Base-by-base conservation (phyloP, 2,113 vertebrate species). In the Malurus melanocephalus region DNA sequence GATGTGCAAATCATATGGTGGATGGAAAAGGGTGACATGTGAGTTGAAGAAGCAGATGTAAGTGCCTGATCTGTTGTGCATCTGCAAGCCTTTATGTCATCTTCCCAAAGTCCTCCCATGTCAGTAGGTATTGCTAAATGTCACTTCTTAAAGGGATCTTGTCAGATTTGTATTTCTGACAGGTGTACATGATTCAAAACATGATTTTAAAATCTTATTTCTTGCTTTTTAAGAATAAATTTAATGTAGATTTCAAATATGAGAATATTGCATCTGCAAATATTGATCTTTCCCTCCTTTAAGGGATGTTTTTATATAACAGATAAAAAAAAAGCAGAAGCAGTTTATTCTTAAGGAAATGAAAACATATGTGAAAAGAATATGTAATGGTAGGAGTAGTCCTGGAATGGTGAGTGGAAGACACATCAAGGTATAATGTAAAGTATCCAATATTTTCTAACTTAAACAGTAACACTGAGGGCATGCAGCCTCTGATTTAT, bases 41-140 rank as follows among this genome's bases (percentile, higher is more conserved):
- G 91, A 94, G 66, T 62, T 90, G 91, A 72, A 68, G 79, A 92
- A 79, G 82, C 81, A 89, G 79, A 94, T 92, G 84, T 73, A 74
- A 93, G 67, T 72, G 60, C 60, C 43, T 84, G 78, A 78, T 91
- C 73, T 79, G 49, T 74, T 81, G 64, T 55, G 80, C 53, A 40
- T 80, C 71, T 89, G 57, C 38, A 82, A 78, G 21, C 26, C 32
- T 93, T 93, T 53, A 68, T 64, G 60, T 88, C 61, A 57, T 55
- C 87, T 91, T 88, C 33, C 57, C 33, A 27, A 90, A 90, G 73
- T 76, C n/a, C 16, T 85, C 81, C 60, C 10, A 11, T 59, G 40
- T 90, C 26, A 5, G 43, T 64, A 87, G 9, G 16, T 74, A 53
- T 26, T 67, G 66, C 64, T 92, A 74, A 79, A 80, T 61, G 51